These are phyloP conservation scores for Clepsis dumicolana DNA, from an alignment of 2,888 invertebrate species.

Conservation along the genomic window DNA sequence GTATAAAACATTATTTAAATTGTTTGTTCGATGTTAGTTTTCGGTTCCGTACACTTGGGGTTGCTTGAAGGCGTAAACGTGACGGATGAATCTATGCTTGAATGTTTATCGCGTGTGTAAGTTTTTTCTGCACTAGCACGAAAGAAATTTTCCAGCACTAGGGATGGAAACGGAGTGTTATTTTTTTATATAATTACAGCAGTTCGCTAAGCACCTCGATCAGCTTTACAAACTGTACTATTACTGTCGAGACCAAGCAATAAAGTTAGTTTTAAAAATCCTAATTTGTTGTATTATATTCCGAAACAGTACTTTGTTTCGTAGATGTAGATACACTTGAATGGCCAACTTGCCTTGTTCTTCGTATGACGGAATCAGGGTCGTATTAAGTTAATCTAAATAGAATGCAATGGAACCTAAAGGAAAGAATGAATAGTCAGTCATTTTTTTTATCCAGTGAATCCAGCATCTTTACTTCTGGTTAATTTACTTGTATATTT, in stretches of 20 bases:
- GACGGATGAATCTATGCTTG: neutral
- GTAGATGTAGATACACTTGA: neutral
- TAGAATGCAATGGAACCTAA: neutral
- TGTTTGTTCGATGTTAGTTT: conserved; percentile 9
- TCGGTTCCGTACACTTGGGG: too few species aligned
- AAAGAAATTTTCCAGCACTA: neutral
- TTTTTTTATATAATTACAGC: conserved; percentile 9
- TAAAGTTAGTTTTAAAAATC: conserved; percentile 16
- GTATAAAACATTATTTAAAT: conserved; percentile 1
- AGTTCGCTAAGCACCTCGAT: neutral
- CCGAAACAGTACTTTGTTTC: neutral
- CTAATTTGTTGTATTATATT: conserved; percentile 10
- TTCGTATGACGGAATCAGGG: neutral
- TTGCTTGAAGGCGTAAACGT: neutral
- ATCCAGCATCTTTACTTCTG: neutral
- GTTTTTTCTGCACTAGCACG: neutral
- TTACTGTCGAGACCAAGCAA: conserved; percentile 15
- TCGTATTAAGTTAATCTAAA: neutral
- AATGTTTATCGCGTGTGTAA: neutral
- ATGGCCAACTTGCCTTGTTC: neutral
- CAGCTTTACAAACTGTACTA: neutral
- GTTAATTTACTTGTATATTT: neutral
- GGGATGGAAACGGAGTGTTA: conserved; percentile 2
- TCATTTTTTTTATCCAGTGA: neutral
- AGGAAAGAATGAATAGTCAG: neutral